Percentiles rank a stretch among this genome's conserved stretches.
Conservation (phyloP, 2,113 vertebrate species). For the Cisticola juncidis region DNA sequence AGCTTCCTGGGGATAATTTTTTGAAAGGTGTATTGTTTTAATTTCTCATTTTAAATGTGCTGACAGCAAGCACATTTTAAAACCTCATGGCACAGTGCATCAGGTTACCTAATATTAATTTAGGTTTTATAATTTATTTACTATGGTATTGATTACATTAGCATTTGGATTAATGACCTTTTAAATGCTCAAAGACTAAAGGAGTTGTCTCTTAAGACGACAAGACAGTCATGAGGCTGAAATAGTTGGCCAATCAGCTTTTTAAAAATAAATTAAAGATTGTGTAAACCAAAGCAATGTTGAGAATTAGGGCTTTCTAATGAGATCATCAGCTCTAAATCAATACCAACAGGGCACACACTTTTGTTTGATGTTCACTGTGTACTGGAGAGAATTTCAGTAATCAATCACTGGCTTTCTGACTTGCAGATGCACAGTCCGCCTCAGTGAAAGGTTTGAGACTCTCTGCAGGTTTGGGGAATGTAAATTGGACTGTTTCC, state of each 20-base stretch:
- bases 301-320: conserved; percentile 48
- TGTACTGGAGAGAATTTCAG: conserved; percentile 17
- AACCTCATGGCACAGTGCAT: conserved; percentile 33
- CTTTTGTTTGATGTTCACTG: conserved; percentile 22
- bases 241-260: conserved; percentile 57
- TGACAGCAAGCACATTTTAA: conserved; percentile 44
- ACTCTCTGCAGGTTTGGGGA: neutral
- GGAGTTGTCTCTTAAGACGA: neutral
- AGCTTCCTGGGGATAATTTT: neutral
- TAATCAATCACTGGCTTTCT: conserved; percentile 12
- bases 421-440: neutral
- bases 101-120: conserved; percentile 73
- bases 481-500: neutral
- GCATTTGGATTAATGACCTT: conserved; percentile 73
- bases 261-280: conserved; percentile 47
- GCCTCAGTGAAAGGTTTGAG: neutral
- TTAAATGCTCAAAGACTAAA: conserved; percentile 64
- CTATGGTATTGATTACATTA: conserved; percentile 74
- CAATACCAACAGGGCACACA: conserved; percentile 17
- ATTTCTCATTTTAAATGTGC: conserved; percentile 57
- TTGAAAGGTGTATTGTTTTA: neutral
- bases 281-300: conserved; percentile 20
- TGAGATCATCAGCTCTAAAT: conserved; percentile 45
- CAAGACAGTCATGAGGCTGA: conserved; percentile 28
- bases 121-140: conserved; percentile 73